Evolutionary conservation across 2,113 vertebrate species (phyloP).

Genomic region (Microcebus jonahi): DNA sequence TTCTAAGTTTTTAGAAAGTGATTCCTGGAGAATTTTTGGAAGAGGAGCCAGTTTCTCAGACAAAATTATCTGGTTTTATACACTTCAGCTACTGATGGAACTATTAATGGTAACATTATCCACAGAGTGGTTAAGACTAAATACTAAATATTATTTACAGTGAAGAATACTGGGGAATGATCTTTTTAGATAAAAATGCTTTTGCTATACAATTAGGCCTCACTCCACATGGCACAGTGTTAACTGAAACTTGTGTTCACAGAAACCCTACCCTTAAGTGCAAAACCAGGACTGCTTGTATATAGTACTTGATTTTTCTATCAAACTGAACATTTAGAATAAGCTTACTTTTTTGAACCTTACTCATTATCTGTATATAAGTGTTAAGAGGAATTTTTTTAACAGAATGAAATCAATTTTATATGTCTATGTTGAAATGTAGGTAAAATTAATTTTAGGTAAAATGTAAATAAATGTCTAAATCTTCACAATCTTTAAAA

Average conservation of each 20-base stretch:
- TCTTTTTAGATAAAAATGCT: background rate
- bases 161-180: background rate
- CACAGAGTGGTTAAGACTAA: background rate
- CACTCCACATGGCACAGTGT: background rate
- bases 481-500: conserved; percentile 18
- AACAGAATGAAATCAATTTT: conserved; percentile 30
- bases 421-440: background rate
- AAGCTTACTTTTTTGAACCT: conserved; percentile 1
- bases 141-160: background rate
- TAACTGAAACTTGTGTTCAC: background rate
- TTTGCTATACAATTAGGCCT: background rate
- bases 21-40: background rate
- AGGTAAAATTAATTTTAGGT: background rate
- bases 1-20: conserved; percentile 11
- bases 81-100: background rate
- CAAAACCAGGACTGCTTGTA: background rate
- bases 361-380: background rate
- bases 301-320: background rate
- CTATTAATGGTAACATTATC: background rate
- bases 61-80: background rate
- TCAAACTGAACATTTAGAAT: background rate
- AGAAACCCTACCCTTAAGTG: background rate
- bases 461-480: background rate
- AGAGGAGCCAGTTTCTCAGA: background rate
- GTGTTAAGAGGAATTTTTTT: conserved; percentile 7